Percentiles rank a stretch among this genome's conserved stretches.
These are phyloP conservation scores for Porites rus DNA, from an alignment of 92 coral and sea anemone species.

Conservation along the genomic window DNA sequence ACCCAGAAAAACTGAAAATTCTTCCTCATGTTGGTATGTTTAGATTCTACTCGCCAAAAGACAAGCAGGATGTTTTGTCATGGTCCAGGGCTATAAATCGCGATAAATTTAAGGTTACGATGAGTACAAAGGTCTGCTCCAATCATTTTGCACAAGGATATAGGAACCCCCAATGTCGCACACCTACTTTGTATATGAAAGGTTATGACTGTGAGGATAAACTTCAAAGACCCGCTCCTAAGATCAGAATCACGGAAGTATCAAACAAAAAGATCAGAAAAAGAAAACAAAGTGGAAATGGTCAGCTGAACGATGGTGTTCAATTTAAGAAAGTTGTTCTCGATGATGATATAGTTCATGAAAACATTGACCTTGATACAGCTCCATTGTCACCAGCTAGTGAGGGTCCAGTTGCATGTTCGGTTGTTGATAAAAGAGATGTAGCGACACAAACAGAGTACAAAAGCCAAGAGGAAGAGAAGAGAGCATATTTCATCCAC, in stretches of 20 bases:
- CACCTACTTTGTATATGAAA: conserved; percentile 65
- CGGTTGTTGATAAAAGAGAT: conserved; percentile 1
- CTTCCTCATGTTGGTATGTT: conserved; percentile 45
- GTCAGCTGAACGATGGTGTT: conserved; percentile 10
- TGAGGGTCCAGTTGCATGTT: conserved; percentile 10
- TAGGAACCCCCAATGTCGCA: conserved; percentile 52
- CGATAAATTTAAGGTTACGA: conserved; percentile 48
- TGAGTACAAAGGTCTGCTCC: conserved; percentile 50
- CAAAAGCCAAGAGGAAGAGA: conserved; percentile 38
- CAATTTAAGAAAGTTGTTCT: background rate
- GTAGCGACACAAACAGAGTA: conserved; percentile 45
- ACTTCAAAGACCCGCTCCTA: conserved; percentile 59
- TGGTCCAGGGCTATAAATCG: conserved; percentile 56
- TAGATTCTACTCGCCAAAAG: conserved; percentile 11
- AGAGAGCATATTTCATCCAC: conserved; percentile 51
- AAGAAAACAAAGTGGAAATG: conserved; percentile 1
- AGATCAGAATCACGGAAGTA: conserved; percentile 13
- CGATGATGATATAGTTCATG: background rate
- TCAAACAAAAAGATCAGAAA: background rate
- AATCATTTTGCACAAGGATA: conserved; percentile 69
- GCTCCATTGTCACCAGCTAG: background rate
- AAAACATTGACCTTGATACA: conserved; percentile 7
- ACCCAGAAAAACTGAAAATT: conserved; percentile 52
- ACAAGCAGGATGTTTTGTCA: background rate
- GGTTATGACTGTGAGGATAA: conserved; percentile 64